A percentile compares a stretch with the other conserved stretches of the same genome.
Conservation (phyloP, 1,140 invertebrate species). For the Brachionus manjavacas region DNA sequence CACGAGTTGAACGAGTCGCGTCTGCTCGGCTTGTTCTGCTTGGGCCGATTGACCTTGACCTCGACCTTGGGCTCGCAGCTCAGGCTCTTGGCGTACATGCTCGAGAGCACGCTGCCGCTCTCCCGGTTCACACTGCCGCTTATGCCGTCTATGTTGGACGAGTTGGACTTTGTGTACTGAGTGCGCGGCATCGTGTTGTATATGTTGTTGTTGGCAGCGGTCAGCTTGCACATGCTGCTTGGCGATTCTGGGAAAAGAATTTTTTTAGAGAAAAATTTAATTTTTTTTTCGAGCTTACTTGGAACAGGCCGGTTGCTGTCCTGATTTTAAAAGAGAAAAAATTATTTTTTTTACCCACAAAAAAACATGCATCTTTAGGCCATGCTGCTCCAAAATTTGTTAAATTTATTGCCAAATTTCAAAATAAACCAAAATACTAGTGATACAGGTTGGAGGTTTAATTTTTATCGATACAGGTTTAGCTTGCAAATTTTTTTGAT, state of each 20-base stretch:
- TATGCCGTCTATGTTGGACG: slow-evolving; percentile 26
- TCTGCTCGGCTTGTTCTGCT: slow-evolving; percentile 18
- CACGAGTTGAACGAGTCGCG: slow-evolving; percentile 38
- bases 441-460: no score
- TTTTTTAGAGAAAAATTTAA: neutral
- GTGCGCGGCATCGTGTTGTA: slow-evolving; percentile 24
- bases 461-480: no score
- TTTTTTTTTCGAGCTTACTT: neutral
- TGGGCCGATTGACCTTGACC: neutral
- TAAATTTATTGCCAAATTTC: no score
- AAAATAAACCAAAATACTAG: no score
- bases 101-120: slow-evolving; percentile 33
- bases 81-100: neutral
- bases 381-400: neutral
- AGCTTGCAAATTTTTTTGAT: no score
- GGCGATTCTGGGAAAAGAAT: neutral
- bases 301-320: neutral
- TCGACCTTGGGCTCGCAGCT: neutral
- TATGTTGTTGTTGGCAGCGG: neutral
- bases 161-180: neutral
- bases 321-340: neutral
- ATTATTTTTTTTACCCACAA: neutral
- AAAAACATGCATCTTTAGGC: neutral
- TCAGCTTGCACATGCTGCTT: neutral
- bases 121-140: slow-evolving; percentile 27